Percentiles rank a stretch among this genome's conserved stretches.
phyloP scores from a whole-genome alignment of 2,888 invertebrate species.

The Capitulum mitella region DNA sequence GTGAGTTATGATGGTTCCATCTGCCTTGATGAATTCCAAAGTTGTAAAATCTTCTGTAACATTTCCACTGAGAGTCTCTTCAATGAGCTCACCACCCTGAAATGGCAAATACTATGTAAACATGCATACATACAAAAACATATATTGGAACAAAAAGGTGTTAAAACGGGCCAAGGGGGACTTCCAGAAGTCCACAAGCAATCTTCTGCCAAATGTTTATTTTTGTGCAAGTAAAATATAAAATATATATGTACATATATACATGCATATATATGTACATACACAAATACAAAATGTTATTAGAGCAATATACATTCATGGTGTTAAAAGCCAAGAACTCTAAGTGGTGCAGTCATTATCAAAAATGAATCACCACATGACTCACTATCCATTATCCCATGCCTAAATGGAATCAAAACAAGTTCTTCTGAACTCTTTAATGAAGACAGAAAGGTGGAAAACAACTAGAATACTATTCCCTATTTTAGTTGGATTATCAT shows the following conservation, averaged over 20 bases:
- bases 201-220: not conserved
- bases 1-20: conserved; percentile 84
- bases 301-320: not conserved
- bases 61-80: conserved; percentile 85
- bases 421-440: too few relatives aligned
- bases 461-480: not conserved
- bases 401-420: too few relatives aligned
- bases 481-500: not conserved
- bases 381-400: too few relatives aligned
- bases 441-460: not conserved
- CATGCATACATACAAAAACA: not conserved
- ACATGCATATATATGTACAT: not conserved
- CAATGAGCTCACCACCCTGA: conserved; percentile 87
- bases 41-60: conserved; percentile 81
- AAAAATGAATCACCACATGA: not conserved
- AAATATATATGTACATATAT: not conserved
- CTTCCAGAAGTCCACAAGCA: too few relatives aligned
- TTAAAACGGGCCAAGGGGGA: too few relatives aligned
- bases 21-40: conserved; percentile 79
- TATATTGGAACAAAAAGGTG: not conserved
- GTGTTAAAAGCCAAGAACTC: too few relatives aligned
- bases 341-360: not conserved
- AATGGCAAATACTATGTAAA: conserved; percentile 39
- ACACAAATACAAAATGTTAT: not conserved
- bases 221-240: not conserved